Evolutionary conservation across 2,797 vertebrate species (phyloP), one percentile per base, ranked within the genome.

Genomic region (Luscinia luscinia): DNA sequence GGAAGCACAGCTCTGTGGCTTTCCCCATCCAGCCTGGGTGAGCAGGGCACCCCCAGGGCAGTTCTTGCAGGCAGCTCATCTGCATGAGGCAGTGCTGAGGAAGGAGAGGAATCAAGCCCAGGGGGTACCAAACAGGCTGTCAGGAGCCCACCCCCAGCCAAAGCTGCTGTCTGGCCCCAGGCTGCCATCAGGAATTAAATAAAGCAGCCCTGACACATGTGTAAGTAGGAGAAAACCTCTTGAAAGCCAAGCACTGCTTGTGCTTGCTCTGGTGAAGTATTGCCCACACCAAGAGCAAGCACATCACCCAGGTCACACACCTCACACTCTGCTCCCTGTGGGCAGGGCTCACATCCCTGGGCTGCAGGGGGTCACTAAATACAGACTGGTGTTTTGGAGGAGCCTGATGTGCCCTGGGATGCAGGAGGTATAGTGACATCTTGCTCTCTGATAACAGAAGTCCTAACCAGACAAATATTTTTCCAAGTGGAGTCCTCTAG

Each of bases 1-100:
- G 0, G 4, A 80, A 85, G 28, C 0, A 0, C 12, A 34, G 63
- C 28, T 75, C 58, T 83, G 38, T 0, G 0, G 13, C 22, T 76
- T 36, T 58, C 41, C 38, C 58, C 5, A 7, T 21, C 13, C 66
- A 51, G 26, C 24, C 23, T 21, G 43, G 34, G 3, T 22, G 68
- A 70, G 32, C 52, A 30, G 19, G 12, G 18, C 3, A 2, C 9
- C 2, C 10, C 22, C 9, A 1, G 51, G 1, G 5, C 59, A 38
- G 41, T 75, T 58, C 49, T 55, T 62, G 49, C 43, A 63, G 68
- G 30, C 30, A 68, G 63, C 30, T 73, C 63, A 48, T 11, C 8
- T 5, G 1, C 3, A 1, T 3, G 6, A 21, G 63, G 36, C 34
- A 32, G 22, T 32, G 51, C n/a, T 4, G 4, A 63, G 22, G 28